These are phyloP conservation scores for Eupleurogrammus muticus DNA, from an alignment of 2,797 vertebrate species.

Conservation along the genomic window DNA sequence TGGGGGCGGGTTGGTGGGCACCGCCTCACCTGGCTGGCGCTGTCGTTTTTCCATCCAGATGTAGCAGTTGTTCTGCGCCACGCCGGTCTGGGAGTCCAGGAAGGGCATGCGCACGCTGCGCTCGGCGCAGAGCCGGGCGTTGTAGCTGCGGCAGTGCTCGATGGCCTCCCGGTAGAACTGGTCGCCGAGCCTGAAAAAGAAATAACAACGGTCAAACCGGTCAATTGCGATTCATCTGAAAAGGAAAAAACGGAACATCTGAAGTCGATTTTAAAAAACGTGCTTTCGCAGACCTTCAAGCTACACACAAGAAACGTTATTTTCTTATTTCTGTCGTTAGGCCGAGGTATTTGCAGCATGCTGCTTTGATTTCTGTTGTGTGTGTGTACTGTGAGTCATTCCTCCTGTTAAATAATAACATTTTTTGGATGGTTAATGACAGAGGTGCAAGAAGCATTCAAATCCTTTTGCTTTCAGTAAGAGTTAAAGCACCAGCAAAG, in stretches of 20 bases:
- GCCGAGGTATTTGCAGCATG: slow-evolving; percentile 26
- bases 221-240: not conserved
- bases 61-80: slow-evolving; percentile 99
- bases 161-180: slow-evolving; percentile 98
- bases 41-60: slow-evolving; percentile 99
- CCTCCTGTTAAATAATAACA: slow-evolving; percentile 26
- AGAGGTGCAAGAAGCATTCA: too few relatives aligned
- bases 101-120: slow-evolving; percentile 96
- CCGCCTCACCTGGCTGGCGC: slow-evolving; percentile 90
- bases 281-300: not conserved
- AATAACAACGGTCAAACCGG: not conserved
- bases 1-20: not conserved
- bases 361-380: slow-evolving; percentile 32
- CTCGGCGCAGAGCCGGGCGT: slow-evolving; percentile 93
- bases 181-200: slow-evolving; percentile 88
- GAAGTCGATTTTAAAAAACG: slow-evolving; percentile 7
- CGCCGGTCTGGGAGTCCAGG: slow-evolving; percentile 95
- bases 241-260: too few relatives aligned
- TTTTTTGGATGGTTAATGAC: slow-evolving; percentile 27
- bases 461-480: too few relatives aligned
- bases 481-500: too few relatives aligned
- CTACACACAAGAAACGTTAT: slow-evolving; percentile 25
- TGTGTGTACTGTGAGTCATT: slow-evolving; percentile 17
- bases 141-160: slow-evolving; percentile 97
- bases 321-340: slow-evolving; percentile 22